phyloP scores from a whole-genome alignment of 2,888 invertebrate genomes.

The Hypsopygia costalis region DNA sequence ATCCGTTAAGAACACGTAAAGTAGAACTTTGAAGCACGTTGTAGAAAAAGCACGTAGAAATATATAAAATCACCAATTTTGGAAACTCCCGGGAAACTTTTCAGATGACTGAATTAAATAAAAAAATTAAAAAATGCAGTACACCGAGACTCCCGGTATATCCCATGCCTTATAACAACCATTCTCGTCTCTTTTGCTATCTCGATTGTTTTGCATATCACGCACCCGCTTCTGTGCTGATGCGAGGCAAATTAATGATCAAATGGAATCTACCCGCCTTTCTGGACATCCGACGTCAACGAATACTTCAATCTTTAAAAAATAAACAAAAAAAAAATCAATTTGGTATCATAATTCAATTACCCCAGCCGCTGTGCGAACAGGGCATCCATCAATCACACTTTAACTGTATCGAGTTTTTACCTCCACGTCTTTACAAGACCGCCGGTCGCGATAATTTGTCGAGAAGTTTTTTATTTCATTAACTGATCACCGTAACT shows the following conservation, averaged over 20 bases:
- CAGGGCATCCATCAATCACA: slow-evolving; percentile 70
- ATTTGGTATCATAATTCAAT: slow-evolving; percentile 71
- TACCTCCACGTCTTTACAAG: slow-evolving; percentile 48
- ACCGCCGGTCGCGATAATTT: slow-evolving; percentile 60
- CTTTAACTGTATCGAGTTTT: slow-evolving; percentile 75
- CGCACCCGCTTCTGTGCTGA: slow-evolving; percentile 50
- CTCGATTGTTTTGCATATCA: slow-evolving; percentile 76
- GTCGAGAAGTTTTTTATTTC: slow-evolving; percentile 64
- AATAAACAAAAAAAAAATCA: slow-evolving; percentile 26
- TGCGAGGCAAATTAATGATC: slow-evolving; percentile 69
- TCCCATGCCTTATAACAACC: slow-evolving; percentile 20
- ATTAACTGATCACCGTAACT: slow-evolving; percentile 62
- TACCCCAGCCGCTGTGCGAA: slow-evolving; percentile 48
- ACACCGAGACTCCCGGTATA: slow-evolving; percentile 16
- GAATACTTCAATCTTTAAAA: slow-evolving; percentile 24
- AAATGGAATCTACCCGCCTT: slow-evolving; percentile 53
- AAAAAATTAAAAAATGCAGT: too few species aligned
- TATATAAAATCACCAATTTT: too few species aligned
- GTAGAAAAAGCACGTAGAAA: too few species aligned
- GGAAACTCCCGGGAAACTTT: too few species aligned
- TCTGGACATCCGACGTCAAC: slow-evolving; percentile 45
- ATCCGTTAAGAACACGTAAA: too few species aligned
- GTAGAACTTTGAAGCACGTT: too few species aligned
- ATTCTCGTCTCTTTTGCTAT: slow-evolving; percentile 48
- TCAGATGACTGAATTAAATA: too few species aligned